These are phyloP conservation scores for Rhagonycha lutea DNA, from an alignment of 2,888 invertebrate species.

Conservation along the genomic window DNA sequence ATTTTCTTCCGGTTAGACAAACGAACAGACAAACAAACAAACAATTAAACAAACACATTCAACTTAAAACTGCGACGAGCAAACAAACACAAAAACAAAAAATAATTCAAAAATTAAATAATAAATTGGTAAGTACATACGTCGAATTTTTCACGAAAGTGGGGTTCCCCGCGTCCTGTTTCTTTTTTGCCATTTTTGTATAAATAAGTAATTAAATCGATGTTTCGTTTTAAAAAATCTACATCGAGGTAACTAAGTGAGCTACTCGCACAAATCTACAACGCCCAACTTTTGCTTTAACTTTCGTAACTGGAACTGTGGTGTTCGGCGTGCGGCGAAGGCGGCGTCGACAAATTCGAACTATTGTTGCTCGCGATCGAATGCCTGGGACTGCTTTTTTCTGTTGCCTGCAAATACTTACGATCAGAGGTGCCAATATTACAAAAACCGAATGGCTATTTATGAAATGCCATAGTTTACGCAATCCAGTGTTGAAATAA, in stretches of 20 bases:
- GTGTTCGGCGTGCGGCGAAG: conserved; percentile 69
- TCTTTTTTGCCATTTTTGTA: neutral
- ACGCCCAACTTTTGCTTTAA: conserved; percentile 46
- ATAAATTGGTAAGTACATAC: neutral
- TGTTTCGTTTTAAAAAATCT: conserved; percentile 15
- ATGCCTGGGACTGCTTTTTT: conserved; percentile 65
- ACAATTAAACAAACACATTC: neutral
- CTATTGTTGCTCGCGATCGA: conserved; percentile 76
- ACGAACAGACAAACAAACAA: neutral
- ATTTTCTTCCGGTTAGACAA: neutral
- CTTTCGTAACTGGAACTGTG: conserved; percentile 70
- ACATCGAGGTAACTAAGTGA: conserved; percentile 28
- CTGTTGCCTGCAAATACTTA: conserved; percentile 46
- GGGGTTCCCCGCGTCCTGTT: neutral
- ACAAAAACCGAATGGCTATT: neutral
- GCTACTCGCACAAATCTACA: conserved; percentile 1
- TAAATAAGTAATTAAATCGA: conserved; percentile 7
- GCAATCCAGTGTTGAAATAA: conserved; percentile 1
- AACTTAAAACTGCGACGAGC: neutral
- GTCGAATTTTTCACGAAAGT: neutral
- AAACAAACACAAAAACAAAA: neutral
- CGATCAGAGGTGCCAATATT: conserved; percentile 6
- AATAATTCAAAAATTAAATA: neutral
- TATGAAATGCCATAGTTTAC: neutral
- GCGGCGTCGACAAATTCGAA: conserved; percentile 74